A percentile compares a stretch with the other conserved stretches of the same genome.
Conservation (phyloP, 2,888 invertebrate species). For the Sceliomorpha sp. region DNA sequence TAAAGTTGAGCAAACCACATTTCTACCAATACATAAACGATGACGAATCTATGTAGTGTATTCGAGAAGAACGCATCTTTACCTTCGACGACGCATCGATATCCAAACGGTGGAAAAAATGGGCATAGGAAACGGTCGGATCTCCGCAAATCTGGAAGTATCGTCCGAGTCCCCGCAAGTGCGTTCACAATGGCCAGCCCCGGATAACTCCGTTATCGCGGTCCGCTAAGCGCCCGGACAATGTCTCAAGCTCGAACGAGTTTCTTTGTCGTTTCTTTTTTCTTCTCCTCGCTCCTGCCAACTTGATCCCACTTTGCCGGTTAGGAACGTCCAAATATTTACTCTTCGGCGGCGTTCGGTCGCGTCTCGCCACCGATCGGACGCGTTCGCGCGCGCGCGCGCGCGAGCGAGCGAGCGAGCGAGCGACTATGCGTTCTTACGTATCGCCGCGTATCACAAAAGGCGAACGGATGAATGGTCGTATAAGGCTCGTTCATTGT, state of each 20-base stretch:
- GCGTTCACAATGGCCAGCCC: conserved; percentile 53
- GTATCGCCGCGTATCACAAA: conserved; percentile 48
- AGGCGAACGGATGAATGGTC: conserved; percentile 54
- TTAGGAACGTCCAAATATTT: conserved; percentile 63
- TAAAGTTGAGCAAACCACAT: too few species aligned
- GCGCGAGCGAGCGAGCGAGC: conserved; percentile 14
- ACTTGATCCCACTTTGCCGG: conserved; percentile 58
- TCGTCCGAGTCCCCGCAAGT: conserved; percentile 23
- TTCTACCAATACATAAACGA: too few species aligned
- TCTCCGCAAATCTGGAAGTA: too few species aligned
- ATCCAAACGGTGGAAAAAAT: conserved; percentile 26
- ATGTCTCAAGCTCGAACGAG: conserved; percentile 61
- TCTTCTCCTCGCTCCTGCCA: conserved; percentile 51
- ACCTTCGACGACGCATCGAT: too few species aligned
- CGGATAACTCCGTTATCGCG: conserved; percentile 78
- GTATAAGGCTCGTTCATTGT: conserved; percentile 44
- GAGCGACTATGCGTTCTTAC: conserved; percentile 5
- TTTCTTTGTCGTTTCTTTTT: conserved; percentile 53
- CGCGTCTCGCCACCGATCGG: conserved; percentile 10
- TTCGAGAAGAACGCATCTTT: too few species aligned
- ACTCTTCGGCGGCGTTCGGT: conserved; percentile 45
- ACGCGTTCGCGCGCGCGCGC: conserved; percentile 12
- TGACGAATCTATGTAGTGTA: too few species aligned
- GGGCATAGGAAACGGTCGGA: conserved; percentile 32
- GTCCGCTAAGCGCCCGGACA: conserved; percentile 72